phyloP scores from a whole-genome alignment of 2,113 vertebrate genomes.

The Malurus alboscapulatus region DNA sequence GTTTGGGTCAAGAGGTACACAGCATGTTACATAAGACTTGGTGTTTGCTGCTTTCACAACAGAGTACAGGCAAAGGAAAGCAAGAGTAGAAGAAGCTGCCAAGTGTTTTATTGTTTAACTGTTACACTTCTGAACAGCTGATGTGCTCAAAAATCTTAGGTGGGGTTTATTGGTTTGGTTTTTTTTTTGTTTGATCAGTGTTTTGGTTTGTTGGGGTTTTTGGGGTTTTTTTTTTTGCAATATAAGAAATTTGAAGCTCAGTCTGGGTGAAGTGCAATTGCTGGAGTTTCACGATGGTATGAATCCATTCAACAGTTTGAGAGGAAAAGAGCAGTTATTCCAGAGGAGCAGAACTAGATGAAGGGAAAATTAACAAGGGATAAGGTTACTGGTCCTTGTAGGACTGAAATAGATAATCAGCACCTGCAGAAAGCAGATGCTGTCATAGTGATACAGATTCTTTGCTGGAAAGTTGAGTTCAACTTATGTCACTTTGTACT shows the following conservation, averaged over 20 bases:
- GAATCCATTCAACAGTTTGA: not conserved
- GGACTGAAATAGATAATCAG: not conserved
- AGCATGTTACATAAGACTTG: not conserved
- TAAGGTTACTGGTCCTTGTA: not conserved
- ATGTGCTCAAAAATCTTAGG: not conserved
- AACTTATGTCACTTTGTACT: not conserved
- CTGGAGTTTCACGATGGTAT: not conserved
- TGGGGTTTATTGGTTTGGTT: too few relatives aligned
- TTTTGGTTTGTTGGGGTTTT: not conserved
- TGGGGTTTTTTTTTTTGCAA: not conserved
- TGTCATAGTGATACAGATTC: not conserved
- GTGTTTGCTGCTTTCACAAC: not conserved
- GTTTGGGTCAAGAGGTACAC: not conserved
- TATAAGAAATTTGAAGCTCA: not conserved
- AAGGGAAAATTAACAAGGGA: not conserved
- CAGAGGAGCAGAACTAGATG: not conserved
- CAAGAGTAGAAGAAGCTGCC: not conserved
- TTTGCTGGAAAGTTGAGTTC: not conserved
- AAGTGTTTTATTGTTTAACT: not conserved
- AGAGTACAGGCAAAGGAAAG: not conserved
- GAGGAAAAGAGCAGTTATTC: not conserved
- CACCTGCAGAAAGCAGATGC: not conserved
- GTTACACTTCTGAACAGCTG: not conserved
- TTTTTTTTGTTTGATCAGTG: not conserved
- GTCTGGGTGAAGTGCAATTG: accelerated